phyloP scores from a whole-genome alignment of 1,140 invertebrate genomes.

The Drosophila melanica region DNA sequence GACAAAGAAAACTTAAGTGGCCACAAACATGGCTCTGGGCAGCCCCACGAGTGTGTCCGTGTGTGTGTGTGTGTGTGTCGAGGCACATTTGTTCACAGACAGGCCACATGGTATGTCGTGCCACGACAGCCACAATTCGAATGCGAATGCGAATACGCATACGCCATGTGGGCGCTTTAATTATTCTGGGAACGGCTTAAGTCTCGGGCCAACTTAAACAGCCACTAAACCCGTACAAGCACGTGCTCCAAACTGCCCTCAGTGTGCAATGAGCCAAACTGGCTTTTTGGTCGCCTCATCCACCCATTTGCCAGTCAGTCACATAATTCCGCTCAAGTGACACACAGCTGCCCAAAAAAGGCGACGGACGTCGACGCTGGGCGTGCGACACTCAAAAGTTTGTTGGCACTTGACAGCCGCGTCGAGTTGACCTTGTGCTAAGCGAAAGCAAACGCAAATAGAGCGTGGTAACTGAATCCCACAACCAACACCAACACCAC shows the following conservation, averaged over 20 bases:
- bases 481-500: not conserved
- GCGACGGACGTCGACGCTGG: not conserved
- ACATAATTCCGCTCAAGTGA: constrained; percentile 76
- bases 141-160: constrained; percentile 61
- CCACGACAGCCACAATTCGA: constrained; percentile 45
- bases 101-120: constrained; percentile 16
- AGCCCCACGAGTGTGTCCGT: not conserved
- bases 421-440: constrained; percentile 67
- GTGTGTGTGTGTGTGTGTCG: constrained; percentile 17
- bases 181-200: constrained; percentile 62
- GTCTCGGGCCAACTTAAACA: constrained; percentile 65
- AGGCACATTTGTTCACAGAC: constrained; percentile 17
- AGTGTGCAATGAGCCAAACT: constrained; percentile 71
- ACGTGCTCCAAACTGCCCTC: constrained; percentile 47
- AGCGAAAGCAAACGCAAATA: constrained; percentile 47
- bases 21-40: constrained; percentile 46
- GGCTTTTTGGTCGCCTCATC: constrained; percentile 32
- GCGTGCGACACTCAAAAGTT: constrained; percentile 65
- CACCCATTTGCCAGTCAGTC: constrained; percentile 46
- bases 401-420: constrained; percentile 68
- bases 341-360: constrained; percentile 44
- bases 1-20: constrained; percentile 80
- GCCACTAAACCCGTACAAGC: constrained; percentile 68
- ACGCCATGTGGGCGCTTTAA: constrained; percentile 72
- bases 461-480: constrained; percentile 33